These are phyloP conservation scores for Ernsta delagoae DNA, from an alignment of 2,888 invertebrate species.

Conservation along the genomic window DNA sequence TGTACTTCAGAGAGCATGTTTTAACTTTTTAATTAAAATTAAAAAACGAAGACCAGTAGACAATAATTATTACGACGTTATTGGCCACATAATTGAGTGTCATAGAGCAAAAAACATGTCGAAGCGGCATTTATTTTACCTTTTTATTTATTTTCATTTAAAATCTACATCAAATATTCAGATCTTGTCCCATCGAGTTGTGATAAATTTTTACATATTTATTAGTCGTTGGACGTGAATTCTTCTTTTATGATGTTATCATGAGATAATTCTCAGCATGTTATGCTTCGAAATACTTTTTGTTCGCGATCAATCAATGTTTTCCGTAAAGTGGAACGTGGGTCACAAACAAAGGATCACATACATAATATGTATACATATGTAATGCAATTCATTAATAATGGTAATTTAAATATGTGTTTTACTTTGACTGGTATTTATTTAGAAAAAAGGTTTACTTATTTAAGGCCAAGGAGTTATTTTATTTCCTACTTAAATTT, in stretches of 20 bases:
- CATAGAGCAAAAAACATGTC: slow-evolving; percentile 20
- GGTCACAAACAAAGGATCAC: slow-evolving; percentile 30
- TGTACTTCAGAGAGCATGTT: background rate
- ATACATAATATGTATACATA: too few species aligned
- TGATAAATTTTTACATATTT: slow-evolving; percentile 34
- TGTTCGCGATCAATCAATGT: slow-evolving; percentile 36
- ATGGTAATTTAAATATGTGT: slow-evolving; percentile 21
- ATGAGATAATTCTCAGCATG: slow-evolving; percentile 27
- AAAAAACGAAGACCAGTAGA: slow-evolving; percentile 21
- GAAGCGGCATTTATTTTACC: slow-evolving; percentile 8
- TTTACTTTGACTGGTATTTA: slow-evolving; percentile 14
- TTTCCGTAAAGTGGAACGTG: slow-evolving; percentile 27
- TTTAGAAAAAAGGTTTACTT: background rate
- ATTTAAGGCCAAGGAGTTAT: background rate
- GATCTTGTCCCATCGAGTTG: slow-evolving; percentile 17
- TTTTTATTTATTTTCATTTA: slow-evolving; percentile 18
- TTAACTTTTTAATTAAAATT: background rate
- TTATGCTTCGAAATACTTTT: slow-evolving; percentile 27
- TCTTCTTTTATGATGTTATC: slow-evolving; percentile 30
- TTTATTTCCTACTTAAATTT: background rate
- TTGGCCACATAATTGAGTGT: slow-evolving; percentile 19
- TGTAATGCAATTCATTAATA: slow-evolving; percentile 32
- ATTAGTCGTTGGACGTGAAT: slow-evolving; percentile 22
- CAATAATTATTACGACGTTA: slow-evolving; percentile 20
- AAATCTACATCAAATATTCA: slow-evolving; percentile 13